Conservation (phyloP, 2,113 vertebrate species). For the Protomyctophum bolini region DNA sequence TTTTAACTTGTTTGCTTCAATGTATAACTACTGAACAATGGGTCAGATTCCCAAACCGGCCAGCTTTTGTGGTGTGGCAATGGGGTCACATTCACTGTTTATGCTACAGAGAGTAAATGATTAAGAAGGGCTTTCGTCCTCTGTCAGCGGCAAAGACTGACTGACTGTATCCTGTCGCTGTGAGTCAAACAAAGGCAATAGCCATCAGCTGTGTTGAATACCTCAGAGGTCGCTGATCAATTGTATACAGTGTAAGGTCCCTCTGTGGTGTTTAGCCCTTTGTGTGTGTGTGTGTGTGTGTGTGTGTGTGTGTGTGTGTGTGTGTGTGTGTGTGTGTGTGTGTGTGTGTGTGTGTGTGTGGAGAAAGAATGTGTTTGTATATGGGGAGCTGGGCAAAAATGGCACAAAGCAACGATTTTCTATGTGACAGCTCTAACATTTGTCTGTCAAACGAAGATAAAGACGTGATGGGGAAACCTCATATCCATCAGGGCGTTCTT, state of each 20-base stretch:
- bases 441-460: conserved; percentile 40
- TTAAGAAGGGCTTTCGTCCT: conserved; percentile 26
- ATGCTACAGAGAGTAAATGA: conserved; percentile 34
- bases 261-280: neutral
- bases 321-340: neutral
- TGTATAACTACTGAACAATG: neutral
- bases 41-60: neutral
- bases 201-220: conserved; percentile 19
- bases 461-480: conserved; percentile 33
- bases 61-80: conserved; percentile 13
- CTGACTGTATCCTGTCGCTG: neutral
- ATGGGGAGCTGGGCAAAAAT: too few species aligned
- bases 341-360: conserved; percentile 1
- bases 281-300: neutral
- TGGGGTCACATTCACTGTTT: conserved; percentile 37
- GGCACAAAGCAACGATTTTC: too few species aligned
- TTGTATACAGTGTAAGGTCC: neutral
- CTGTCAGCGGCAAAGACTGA: conserved; percentile 13
- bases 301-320: neutral
- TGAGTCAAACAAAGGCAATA: conserved; percentile 30
- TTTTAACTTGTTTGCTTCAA: neutral
- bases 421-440: neutral
- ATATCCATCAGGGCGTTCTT: neutral
- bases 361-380: neutral
- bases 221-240: conserved; percentile 18